These are phyloP conservation scores for Oreotrochilus melanogaster DNA, from an alignment of 2,113 vertebrate genomes.

Conservation along the genomic window DNA sequence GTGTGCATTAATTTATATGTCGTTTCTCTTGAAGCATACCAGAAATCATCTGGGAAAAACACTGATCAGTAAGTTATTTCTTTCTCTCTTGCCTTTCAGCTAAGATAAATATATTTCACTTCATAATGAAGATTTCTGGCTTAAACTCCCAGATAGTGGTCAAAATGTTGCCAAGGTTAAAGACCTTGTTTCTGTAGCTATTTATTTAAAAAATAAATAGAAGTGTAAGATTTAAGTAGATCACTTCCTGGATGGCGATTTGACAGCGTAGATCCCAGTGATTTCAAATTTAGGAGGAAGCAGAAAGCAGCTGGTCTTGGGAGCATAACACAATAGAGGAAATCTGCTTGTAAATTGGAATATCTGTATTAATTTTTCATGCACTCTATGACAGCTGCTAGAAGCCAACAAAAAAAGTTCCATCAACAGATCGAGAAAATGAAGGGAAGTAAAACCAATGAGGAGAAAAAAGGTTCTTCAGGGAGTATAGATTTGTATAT, in stretches of 20 bases:
- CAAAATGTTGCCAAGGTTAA: constrained; percentile 20
- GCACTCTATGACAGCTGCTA: background rate
- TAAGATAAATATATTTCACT: constrained; percentile 25
- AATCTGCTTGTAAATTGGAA: background rate
- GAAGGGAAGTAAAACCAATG: background rate
- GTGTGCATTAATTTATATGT: constrained; percentile 62
- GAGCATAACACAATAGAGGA: background rate
- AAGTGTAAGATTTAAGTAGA: background rate
- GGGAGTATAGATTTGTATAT: background rate
- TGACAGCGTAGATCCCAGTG: background rate
- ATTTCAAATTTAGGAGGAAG: background rate
- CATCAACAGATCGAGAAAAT: background rate
- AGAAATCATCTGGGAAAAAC: constrained; percentile 25
- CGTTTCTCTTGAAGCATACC: constrained; percentile 65
- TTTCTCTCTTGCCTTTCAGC: background rate
- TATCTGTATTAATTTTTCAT: background rate
- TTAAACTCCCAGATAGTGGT: background rate
- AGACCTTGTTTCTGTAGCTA: background rate
- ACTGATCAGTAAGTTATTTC: background rate
- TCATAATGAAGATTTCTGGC: constrained; percentile 13
- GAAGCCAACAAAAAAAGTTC: background rate
- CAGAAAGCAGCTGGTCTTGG: background rate
- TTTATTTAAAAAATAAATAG: background rate
- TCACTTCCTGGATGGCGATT: background rate
- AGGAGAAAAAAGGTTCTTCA: background rate